These are phyloP conservation scores for Neoaliturus tenellus DNA, from an alignment of 2,888 invertebrate species.

Conservation along the genomic window DNA sequence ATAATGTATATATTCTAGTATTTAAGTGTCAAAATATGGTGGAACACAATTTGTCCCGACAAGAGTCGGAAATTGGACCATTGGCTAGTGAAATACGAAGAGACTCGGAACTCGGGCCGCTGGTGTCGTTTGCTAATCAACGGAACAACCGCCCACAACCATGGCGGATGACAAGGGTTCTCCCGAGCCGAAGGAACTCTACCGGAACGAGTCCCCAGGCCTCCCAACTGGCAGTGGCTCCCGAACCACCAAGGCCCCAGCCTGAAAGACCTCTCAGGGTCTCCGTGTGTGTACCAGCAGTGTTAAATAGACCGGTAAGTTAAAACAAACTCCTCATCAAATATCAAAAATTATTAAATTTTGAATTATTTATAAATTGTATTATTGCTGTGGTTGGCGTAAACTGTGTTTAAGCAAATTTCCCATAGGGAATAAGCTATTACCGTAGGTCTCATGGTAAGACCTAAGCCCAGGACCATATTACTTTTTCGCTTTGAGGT, in stretches of 20 bases:
- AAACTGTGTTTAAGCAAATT: too few relatives aligned
- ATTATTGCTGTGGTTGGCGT: too few relatives aligned
- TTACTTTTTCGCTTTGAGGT: too few relatives aligned
- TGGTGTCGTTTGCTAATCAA: neutral
- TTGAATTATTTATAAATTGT: too few relatives aligned
- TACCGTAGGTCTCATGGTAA: too few relatives aligned
- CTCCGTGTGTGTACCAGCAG: conserved; percentile 54
- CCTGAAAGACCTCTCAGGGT: conserved; percentile 51
- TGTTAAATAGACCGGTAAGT: conserved; percentile 54
- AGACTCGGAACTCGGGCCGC: conserved; percentile 23
- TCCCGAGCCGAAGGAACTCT: conserved; percentile 52
- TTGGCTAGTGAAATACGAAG: neutral
- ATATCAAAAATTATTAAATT: too few relatives aligned
- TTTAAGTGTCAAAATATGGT: neutral
- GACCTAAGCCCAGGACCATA: too few relatives aligned
- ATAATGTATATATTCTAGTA: neutral
- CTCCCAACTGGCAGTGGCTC: neutral
- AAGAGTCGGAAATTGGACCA: conserved; percentile 7
- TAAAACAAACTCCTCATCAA: too few relatives aligned
- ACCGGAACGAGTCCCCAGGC: conserved; percentile 49
- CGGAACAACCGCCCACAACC: conserved; percentile 37
- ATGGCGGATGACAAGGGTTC: conserved; percentile 53
- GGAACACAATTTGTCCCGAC: neutral
- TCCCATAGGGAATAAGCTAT: too few relatives aligned
- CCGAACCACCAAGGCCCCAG: neutral